Base-by-base conservation (phyloP, 2,113 vertebrate species). In the Sminthopsis crassicaudata region DNA sequence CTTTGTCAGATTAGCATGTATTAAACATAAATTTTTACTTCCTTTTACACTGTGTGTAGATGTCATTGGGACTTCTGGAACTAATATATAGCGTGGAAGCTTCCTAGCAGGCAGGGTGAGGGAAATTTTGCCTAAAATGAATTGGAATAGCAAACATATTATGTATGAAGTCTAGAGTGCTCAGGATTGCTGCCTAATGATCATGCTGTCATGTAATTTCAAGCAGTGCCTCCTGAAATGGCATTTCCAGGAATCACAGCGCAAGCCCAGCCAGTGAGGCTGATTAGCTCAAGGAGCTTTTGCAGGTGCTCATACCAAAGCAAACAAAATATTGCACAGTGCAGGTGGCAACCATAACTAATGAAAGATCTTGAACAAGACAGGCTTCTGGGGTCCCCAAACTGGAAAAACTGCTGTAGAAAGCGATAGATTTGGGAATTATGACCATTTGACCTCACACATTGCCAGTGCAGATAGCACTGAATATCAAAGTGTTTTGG, bases 61-160 rank as follows among this genome's bases (percentile, higher is more conserved):
- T 92, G 92, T 89, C 10, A 26, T 23, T 9, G 42, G 4, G 91
- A 16, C 2, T 53, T 94, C 57, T 92, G 51, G 12, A 25, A 91
- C 94, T 94, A 89, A 91, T 91, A 53, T 22, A 76, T 22, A 54
- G 24, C 93, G 92, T 23, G 25, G 9, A 95, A 89, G 46, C 52
- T 89, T 89, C 54, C 91, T n/a, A 48, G 91, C 90, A 95, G 27
- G 91, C 30, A 52, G 6, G 93, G 51, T 84, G n/a, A 91, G 11
- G 46, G 53, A 90, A 42, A 3, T 6, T 7, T 94, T 94, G 4
- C 2, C 91, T 93, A 92, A 92, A 94, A 1, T 91, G 27, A 92
- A 96, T 46, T 84, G 95, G 16, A 92, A 42, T 93, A 91, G 57
- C 5, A 92, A 93, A 53, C 7, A 51, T 2, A 92, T 90, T 23